phyloP scores from a whole-genome alignment of 2,797 vertebrate species.

The Saxicola maurus region DNA sequence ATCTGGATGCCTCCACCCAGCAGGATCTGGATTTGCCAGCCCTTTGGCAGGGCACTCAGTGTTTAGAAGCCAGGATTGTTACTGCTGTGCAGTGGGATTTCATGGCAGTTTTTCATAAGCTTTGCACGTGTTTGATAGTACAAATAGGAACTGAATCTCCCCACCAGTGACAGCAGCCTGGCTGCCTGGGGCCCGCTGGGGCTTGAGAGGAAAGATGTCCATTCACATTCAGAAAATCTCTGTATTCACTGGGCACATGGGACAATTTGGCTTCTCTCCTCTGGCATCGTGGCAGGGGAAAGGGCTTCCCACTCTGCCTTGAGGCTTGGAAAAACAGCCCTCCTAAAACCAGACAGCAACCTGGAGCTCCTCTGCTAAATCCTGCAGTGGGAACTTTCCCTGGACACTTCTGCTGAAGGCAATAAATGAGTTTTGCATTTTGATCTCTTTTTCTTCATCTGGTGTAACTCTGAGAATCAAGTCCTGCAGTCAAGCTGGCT shows the following conservation, averaged over 20 bases:
- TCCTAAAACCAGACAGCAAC: not conserved
- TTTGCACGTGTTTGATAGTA: slow-evolving; percentile 13
- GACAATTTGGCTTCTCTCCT: not conserved
- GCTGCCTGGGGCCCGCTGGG: not conserved
- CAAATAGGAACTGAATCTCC: not conserved
- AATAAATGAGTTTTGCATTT: not conserved
- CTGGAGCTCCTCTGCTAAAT: not conserved
- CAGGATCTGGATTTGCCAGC: not conserved
- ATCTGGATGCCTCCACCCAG: not conserved
- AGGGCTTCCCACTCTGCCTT: not conserved
- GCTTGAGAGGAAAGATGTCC: not conserved
- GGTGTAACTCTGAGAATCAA: not conserved
- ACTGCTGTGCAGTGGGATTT: slow-evolving; percentile 41
- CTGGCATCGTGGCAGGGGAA: not conserved
- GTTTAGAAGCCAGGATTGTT: slow-evolving; percentile 22
- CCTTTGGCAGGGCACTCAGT: not conserved
- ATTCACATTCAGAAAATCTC: not conserved
- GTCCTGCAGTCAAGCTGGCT: not conserved
- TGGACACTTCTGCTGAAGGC: not conserved
- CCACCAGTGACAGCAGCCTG: slow-evolving; percentile 21
- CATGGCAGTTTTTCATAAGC: slow-evolving; percentile 25
- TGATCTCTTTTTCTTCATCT: not conserved
- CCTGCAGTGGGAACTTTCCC: not conserved
- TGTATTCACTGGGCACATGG: not conserved
- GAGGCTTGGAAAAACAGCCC: not conserved